These are phyloP conservation scores for Stegostoma tigrinum DNA, from an alignment of 2,113 vertebrate species.

Conservation along the genomic window DNA sequence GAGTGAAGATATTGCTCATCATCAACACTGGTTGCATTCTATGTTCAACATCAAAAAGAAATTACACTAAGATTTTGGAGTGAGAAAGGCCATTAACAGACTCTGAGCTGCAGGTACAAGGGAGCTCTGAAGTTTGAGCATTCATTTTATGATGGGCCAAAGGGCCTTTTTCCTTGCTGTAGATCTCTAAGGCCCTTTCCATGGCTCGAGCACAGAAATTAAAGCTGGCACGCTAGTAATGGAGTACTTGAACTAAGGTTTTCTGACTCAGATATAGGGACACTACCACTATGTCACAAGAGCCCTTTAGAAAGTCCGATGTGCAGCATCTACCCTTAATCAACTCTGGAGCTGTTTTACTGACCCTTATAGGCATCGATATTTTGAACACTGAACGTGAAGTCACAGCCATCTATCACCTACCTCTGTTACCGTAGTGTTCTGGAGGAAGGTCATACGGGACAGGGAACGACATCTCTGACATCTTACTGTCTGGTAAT, in stretches of 20 bases:
- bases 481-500: conserved; percentile 52
- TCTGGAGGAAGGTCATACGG: conserved; percentile 87
- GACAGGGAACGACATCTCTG: conserved; percentile 67
- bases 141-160: no score
- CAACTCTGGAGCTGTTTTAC: no score
- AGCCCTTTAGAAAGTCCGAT: no score
- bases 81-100: neutral
- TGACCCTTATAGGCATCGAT: no score
- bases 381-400: neutral
- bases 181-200: no score
- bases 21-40: neutral
- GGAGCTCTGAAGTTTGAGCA: neutral
- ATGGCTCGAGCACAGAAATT: no score
- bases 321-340: no score
- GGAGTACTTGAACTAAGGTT: no score
- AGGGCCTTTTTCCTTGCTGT: no score
- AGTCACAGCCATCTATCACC: conserved; percentile 35
- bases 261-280: no score
- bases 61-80: neutral
- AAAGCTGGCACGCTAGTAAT: no score
- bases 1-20: neutral
- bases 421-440: conserved; percentile 76
- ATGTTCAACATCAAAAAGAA: neutral
- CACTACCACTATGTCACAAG: no score
- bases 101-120: neutral